Conservation (phyloP, 2,797 vertebrate genomes). For the Paedocypris micromegethes region DNA sequence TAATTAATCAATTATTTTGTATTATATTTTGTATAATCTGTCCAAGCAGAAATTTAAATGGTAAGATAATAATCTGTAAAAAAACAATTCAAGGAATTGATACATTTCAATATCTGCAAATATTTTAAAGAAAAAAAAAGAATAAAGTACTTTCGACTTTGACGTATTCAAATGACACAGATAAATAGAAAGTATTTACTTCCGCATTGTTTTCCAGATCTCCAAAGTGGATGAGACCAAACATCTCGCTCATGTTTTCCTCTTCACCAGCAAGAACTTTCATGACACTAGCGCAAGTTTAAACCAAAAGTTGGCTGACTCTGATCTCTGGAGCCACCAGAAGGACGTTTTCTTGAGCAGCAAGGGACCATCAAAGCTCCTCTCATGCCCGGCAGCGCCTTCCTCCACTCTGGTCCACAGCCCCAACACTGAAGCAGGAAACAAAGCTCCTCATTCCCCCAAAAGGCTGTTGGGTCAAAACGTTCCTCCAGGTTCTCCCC, state of each 20-base stretch:
- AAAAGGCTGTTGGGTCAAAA: slow-evolving; percentile 33
- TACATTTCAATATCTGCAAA: no score
- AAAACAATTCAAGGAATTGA: no score
- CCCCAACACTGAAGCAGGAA: slow-evolving; percentile 44
- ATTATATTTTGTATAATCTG: no score
- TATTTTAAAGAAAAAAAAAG: no score
- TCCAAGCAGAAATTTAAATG: no score
- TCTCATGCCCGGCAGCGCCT: background rate
- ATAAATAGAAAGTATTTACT: background rate
- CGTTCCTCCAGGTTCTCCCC: slow-evolving; percentile 49
- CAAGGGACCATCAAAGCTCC: slow-evolving; percentile 60
- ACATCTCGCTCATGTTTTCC: slow-evolving; percentile 74
- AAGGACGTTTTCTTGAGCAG: slow-evolving; percentile 79
- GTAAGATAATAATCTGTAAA: no score
- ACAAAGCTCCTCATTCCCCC: slow-evolving; percentile 40
- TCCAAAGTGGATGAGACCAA: slow-evolving; percentile 76
- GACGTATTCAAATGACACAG: background rate
- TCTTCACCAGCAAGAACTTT: slow-evolving; percentile 86
- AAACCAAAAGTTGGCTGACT: slow-evolving; percentile 82
- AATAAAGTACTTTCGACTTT: no score
- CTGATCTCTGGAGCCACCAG: slow-evolving; percentile 85
- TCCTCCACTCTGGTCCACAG: slow-evolving; percentile 20
- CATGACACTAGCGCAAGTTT: slow-evolving; percentile 75
- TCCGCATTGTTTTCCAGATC: slow-evolving; percentile 64
- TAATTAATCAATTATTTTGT: no score